Evolutionary conservation across 2,113 vertebrate genomes (phyloP), one percentile per base, ranked within the genome.

Genomic region (Beaufortia kweichowensis): DNA sequence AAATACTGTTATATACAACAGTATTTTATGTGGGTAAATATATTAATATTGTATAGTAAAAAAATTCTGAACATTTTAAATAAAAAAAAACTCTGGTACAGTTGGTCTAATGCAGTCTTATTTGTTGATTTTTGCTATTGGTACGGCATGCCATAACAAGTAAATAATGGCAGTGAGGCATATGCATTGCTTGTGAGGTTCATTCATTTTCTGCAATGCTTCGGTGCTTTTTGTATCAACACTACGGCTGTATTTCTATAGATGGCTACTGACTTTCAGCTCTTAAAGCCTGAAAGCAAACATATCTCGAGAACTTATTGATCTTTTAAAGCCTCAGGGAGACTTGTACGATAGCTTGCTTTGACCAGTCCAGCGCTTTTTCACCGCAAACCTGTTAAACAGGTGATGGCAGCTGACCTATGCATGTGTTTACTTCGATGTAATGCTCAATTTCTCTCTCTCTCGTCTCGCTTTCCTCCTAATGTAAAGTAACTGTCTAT

Each of bases 381-480:
- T 82, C 71, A 59, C 69, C n/a, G 8, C 29, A 50, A 53, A 67
- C 28, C 9, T 78, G 31, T 46, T 70, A 62, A 78, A 53, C 48
- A 77, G 50, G 75, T n/a, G 46, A n/a, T 75, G 76, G 56, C 61
- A 80, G 75, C 69, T 74, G 76, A 76, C 78, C 78, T 83, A 65
- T 61, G 24, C 68, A 60, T 67, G 41, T 7, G 23, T 61, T 65
- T 63, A 21, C 33, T 33, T 35, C 28, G 33, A 19, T 19, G 5
- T 21, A 17, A 56, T 14, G 15, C 17, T 57, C 23, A 12, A 24
- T 39, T 43, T 62, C 29, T 78, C 64, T 48, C 24, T 21, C 24
- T n/a, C n/a, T n/a, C n/a, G n/a, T n/a, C n/a, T 43, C 9, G 5
- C 33, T 21, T 8, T 0, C 9, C 24, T 43, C 9, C 26, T 29